Percentiles rank a stretch among this genome's conserved stretches.
phyloP scores from a whole-genome alignment of 2,888 invertebrate species.

The Epicampocera succincta region DNA sequence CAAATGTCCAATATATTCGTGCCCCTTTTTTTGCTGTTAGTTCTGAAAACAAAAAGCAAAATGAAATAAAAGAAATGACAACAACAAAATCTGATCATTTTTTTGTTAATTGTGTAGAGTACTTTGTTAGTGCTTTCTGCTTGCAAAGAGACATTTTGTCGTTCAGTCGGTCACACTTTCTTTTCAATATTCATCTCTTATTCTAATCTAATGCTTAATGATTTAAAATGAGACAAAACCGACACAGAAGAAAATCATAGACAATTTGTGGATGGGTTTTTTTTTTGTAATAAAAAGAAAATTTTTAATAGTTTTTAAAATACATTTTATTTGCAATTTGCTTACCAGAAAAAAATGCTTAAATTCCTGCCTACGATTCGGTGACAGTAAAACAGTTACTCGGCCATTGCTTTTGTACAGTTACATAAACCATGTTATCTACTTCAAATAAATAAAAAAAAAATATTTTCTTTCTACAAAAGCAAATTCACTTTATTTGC shows the following conservation, averaged over 20 bases:
- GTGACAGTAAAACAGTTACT: too few species aligned
- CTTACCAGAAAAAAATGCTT: too few species aligned
- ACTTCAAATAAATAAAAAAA: too few species aligned
- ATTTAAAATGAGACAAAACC: conserved; percentile 51
- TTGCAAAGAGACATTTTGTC: conserved; percentile 58
- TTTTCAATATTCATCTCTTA: conserved; percentile 61
- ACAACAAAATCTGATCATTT: conserved; percentile 62
- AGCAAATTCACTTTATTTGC: too few species aligned
- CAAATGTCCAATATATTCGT: conserved; percentile 68
- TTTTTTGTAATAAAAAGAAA: not conserved
- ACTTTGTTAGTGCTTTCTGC: conserved; percentile 58
- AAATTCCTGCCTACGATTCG: too few species aligned
- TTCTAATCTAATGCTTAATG: conserved; percentile 56
- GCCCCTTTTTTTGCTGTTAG: conserved; percentile 62
- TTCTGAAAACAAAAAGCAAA: conserved; percentile 53
- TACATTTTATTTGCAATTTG: not conserved
- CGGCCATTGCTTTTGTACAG: too few species aligned
- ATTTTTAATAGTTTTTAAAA: conserved; percentile 16
- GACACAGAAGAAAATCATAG: conserved; percentile 19
- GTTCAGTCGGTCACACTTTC: conserved; percentile 58
- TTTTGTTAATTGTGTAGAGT: conserved; percentile 57
- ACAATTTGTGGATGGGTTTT: conserved; percentile 36
- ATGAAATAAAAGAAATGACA: conserved; percentile 45
- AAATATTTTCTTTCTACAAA: too few species aligned
- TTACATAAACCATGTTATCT: too few species aligned